These are phyloP conservation scores for Mirza zaza DNA, from an alignment of 2,113 vertebrate species.

Conservation along the genomic window DNA sequence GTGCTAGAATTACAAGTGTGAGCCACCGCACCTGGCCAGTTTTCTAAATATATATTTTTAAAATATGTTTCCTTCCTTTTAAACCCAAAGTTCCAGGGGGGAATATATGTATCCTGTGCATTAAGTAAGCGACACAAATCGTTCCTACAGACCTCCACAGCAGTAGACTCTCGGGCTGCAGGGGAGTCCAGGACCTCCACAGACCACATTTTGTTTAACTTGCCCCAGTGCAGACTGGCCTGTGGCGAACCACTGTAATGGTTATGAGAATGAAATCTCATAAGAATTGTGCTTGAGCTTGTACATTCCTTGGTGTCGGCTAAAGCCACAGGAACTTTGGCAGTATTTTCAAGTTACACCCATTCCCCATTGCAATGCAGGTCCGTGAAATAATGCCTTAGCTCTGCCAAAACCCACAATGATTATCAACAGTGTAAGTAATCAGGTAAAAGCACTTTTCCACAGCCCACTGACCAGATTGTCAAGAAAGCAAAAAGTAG, in stretches of 20 bases:
- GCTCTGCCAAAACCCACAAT: constrained; percentile 77
- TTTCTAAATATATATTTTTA: background rate
- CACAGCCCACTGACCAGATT: constrained; percentile 73
- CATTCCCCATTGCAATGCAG: constrained; percentile 50
- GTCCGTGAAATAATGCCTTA: constrained; percentile 64
- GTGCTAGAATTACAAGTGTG: background rate
- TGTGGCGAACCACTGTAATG: constrained; percentile 1
- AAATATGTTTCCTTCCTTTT: background rate
- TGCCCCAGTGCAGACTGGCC: fast-evolving
- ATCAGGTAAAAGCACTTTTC: constrained; percentile 80
- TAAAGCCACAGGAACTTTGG: constrained; percentile 83
- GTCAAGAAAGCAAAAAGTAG: constrained; percentile 67
- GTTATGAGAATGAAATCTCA: constrained; percentile 7
- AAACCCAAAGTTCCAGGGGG: background rate
- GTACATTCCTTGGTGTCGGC: constrained; percentile 72
- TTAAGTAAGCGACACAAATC: background rate
- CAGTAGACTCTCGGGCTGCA: fast-evolving
- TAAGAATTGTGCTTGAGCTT: constrained; percentile 68
- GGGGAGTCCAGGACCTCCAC: background rate
- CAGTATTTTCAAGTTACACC: constrained; percentile 69
- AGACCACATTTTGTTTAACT: fast-evolving
- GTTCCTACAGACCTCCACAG: fast-evolving
- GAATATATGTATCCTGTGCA: background rate
- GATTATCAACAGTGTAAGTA: constrained; percentile 73
- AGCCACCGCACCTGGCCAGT: background rate